phyloP scores from a whole-genome alignment of 2,888 invertebrate genomes.

The Tenthredo scrophulariae region DNA sequence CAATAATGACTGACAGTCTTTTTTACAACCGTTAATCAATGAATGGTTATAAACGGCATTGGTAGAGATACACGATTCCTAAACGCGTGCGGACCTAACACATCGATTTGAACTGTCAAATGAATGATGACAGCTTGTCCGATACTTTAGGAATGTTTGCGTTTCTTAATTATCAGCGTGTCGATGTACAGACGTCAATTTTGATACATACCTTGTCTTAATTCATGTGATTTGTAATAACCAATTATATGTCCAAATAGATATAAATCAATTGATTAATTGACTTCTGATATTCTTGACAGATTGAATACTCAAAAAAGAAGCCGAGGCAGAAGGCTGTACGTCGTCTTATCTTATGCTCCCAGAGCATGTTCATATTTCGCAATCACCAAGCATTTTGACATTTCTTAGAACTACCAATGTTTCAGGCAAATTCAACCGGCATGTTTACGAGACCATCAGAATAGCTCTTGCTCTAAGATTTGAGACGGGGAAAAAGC shows the following conservation, averaged over 20 bases:
- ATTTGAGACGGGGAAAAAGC: conserved; percentile 53
- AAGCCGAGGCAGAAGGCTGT: background rate
- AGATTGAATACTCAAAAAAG: background rate
- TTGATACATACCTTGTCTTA: background rate
- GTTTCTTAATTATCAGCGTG: background rate
- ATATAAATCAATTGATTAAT: background rate
- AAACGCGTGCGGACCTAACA: background rate
- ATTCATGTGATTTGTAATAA: background rate
- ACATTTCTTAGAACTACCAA: background rate
- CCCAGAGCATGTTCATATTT: background rate
- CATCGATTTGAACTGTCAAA: background rate
- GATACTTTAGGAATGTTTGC: background rate
- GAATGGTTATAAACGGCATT: background rate
- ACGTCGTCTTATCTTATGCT: background rate
- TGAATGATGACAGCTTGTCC: background rate
- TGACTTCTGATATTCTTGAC: background rate
- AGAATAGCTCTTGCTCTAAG: conserved; percentile 69
- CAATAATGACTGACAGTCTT: background rate
- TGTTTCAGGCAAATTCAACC: conserved; percentile 65
- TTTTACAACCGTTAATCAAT: background rate
- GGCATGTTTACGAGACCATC: conserved; percentile 66
- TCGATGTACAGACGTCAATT: background rate
- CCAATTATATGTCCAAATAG: background rate
- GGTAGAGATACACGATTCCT: background rate
- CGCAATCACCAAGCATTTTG: background rate